Base-by-base conservation (phyloP, 2,797 vertebrate species). In the Meriones psammophilus region DNA sequence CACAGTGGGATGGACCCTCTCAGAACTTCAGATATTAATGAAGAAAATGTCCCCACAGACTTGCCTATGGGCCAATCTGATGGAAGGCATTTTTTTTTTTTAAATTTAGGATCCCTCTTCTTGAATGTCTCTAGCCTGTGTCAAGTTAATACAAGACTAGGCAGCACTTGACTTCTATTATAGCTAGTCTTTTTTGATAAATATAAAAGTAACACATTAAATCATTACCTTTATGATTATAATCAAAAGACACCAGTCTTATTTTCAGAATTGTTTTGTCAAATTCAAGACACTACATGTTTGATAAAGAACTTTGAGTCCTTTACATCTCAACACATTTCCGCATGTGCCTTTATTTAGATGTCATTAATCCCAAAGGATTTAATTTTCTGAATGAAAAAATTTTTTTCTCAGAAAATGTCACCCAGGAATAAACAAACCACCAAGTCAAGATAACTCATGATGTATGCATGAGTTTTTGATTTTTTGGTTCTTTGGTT, bases 351-450 rank as follows among this genome's bases (percentile, higher is more conserved):
- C 8, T 13, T 93, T 94, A 68, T 60, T 93, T 90, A 73, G 68
- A 73, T 5, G 77, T 83, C n/a, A 80, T 36, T 39, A 24, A 58
- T 88, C 18, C 22, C 42, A 89, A 50, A 91, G 83, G 42, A 46
- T 28, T 96, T 89, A 91, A 96, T 62, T 77, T 50, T 93, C 17
- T 30, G 5, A 80, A 93, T 81, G 42, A 89, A 97, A 71, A 95
- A 50, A 5, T 50, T 66, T 3, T 26, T 36, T 60, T 36, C 54
- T 92, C 91, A 76, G 62, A 69, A 92, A 46, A 74, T 39, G 50
- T 36, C 62, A 12, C 33, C 64, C 4, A 80, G 71, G 26, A 96
- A 76, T 93, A 81, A 91, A 69, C 46, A 84, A 71, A 93, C 73
- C 26, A 93, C 73, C 26, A 96, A 56, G 66, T 54, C 18, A 74